phyloP scores from a whole-genome alignment of 2,113 vertebrate genomes.

The Ictalurus punctatus region DNA sequence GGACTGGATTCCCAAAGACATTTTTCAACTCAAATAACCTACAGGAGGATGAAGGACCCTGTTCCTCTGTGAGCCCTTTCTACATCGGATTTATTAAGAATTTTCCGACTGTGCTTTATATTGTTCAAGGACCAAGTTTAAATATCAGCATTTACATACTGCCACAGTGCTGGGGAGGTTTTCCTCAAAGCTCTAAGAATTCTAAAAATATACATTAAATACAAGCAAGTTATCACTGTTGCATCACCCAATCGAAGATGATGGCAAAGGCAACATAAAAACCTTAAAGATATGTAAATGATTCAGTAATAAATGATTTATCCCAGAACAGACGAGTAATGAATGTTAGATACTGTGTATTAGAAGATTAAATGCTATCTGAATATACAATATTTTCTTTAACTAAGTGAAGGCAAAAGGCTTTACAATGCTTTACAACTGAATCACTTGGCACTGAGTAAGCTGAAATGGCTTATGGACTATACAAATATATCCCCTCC shows the following conservation, averaged over 20 bases:
- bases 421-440: conserved; percentile 48
- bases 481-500: conserved; percentile 27
- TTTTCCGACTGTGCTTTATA: conserved; percentile 39
- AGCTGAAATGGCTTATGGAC: conserved; percentile 24
- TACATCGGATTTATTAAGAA: background rate
- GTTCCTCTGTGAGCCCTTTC: background rate
- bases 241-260: background rate
- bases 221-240: conserved; percentile 18
- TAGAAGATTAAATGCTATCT: conserved; percentile 45
- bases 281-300: conserved; percentile 54
- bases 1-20: background rate
- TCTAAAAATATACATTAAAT: conserved; percentile 19
- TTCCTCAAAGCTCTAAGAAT: background rate
- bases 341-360: conserved; percentile 49
- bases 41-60: background rate
- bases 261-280: conserved; percentile 65
- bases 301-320: conserved; percentile 52
- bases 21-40: background rate
- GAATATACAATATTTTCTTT: conserved; percentile 43
- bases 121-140: background rate
- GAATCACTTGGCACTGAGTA: background rate
- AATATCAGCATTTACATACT: background rate
- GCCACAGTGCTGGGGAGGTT: conserved; percentile 35
- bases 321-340: conserved; percentile 47
- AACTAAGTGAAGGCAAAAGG: conserved; percentile 50